phyloP scores from a whole-genome alignment of 2,797 vertebrate genomes.

The Mormyrus hasselquistii region DNA sequence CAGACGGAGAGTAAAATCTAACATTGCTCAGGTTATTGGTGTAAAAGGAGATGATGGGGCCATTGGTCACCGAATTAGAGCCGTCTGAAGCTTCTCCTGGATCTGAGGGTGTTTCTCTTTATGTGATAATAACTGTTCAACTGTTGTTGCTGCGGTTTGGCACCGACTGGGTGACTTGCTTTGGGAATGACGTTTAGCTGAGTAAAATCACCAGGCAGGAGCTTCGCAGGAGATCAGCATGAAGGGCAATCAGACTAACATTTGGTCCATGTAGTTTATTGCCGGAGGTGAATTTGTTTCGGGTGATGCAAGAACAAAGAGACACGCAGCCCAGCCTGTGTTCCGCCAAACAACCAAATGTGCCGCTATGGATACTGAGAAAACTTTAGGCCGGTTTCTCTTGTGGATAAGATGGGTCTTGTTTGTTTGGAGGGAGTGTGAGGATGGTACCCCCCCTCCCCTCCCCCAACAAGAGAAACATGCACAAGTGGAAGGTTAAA shows the following conservation, averaged over 20 bases:
- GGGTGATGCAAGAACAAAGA: background rate
- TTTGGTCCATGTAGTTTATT: background rate
- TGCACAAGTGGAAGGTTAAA: background rate
- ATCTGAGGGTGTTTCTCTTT: background rate
- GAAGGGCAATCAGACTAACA: background rate
- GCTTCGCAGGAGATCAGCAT: background rate
- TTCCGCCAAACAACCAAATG: background rate
- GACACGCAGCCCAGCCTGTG: background rate
- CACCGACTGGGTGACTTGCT: background rate
- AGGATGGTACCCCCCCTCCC: background rate
- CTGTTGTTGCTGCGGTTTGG: background rate
- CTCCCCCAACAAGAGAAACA: background rate
- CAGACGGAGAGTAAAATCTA: background rate
- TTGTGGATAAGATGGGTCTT: background rate
- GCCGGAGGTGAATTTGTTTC: background rate
- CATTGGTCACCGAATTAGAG: background rate
- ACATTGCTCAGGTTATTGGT: background rate
- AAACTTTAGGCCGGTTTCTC: background rate
- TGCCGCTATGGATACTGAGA: background rate
- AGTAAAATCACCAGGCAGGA: background rate
- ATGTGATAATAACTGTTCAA: background rate
- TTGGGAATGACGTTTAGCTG: background rate
- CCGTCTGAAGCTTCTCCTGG: background rate
- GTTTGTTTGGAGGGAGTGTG: background rate
- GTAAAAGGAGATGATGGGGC: background rate